Conservation (phyloP, 1,140 invertebrate genomes). For the Eubasilissa regina region DNA sequence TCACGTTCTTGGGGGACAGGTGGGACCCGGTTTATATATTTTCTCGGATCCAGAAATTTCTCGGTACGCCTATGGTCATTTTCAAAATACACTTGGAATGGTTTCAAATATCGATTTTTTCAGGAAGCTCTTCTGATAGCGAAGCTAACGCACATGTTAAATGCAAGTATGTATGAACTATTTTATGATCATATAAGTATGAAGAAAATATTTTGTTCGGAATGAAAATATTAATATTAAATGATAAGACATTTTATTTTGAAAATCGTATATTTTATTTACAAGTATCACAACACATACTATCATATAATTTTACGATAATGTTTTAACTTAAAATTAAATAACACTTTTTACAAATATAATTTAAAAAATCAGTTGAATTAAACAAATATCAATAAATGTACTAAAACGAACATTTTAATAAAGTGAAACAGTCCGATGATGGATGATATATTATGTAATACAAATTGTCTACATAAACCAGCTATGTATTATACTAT, state of each 20-base stretch:
- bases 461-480: background rate
- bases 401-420: conserved; percentile 41
- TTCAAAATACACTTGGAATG: too few species aligned
- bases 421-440: conserved; percentile 6
- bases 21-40: too few species aligned
- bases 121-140: too few species aligned
- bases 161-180: too few species aligned
- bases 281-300: conserved; percentile 59
- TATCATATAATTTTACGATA: conserved; percentile 44
- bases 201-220: background rate
- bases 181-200: too few species aligned
- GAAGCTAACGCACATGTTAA: too few species aligned
- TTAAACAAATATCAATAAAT: conserved; percentile 24
- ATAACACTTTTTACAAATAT: conserved; percentile 52
- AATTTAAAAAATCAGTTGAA: conserved; percentile 11
- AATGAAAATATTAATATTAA: conserved; percentile 1
- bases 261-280: conserved; percentile 53
- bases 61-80: too few species aligned
- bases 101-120: too few species aligned
- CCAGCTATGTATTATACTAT: conserved; percentile 4
- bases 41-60: too few species aligned
- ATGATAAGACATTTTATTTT: background rate
- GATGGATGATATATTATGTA: background rate
- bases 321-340: conserved; percentile 56
- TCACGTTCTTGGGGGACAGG: too few species aligned